A percentile compares a stretch with the other conserved stretches of the same genome.
These are phyloP conservation scores for Halocynthia aurantium DNA, from an alignment of 23 tunicate genomes.

Conservation along the genomic window DNA sequence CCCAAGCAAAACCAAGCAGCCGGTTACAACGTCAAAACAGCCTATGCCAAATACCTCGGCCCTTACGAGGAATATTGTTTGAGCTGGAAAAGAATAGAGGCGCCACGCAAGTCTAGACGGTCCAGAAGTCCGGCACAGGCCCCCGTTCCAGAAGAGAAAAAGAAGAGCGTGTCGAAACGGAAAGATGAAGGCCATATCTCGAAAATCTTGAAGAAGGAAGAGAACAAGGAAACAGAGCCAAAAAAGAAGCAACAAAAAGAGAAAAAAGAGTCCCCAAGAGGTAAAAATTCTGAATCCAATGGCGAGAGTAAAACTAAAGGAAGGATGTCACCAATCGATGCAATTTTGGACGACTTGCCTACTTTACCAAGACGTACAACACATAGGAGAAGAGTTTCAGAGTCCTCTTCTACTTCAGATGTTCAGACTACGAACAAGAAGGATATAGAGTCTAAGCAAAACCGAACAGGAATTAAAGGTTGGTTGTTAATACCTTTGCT, in stretches of 20 bases:
- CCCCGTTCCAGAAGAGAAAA: slow-evolving; percentile 4
- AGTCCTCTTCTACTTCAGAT: slow-evolving; percentile 26
- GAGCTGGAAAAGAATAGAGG: slow-evolving; percentile 26
- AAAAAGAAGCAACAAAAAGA: background rate
- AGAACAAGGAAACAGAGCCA: background rate
- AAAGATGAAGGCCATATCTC: background rate
- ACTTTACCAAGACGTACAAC: background rate
- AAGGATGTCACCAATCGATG: slow-evolving; percentile 7
- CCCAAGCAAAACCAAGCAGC: slow-evolving; percentile 85
- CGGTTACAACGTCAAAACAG: slow-evolving; percentile 69
- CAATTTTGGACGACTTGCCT: background rate
- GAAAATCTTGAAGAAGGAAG: slow-evolving; percentile 5
- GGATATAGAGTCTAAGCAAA: background rate
- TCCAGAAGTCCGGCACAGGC: background rate
- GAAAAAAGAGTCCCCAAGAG: slow-evolving; percentile 6
- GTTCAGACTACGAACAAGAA: background rate
- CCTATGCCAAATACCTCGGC: slow-evolving; percentile 77
- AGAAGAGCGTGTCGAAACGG: background rate
- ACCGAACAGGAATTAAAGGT: background rate
- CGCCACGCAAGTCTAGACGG: background rate
- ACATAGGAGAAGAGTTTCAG: slow-evolving; percentile 18
- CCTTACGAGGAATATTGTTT: slow-evolving; percentile 62
- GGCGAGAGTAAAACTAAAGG: slow-evolving; percentile 22
- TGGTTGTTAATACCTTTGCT: background rate
- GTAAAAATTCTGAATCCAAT: slow-evolving; percentile 7